A percentile compares a stretch with the other conserved stretches of the same genome.
Evolutionary conservation across 2,113 vertebrate species (phyloP).

Genomic region (Crocuta crocuta): DNA sequence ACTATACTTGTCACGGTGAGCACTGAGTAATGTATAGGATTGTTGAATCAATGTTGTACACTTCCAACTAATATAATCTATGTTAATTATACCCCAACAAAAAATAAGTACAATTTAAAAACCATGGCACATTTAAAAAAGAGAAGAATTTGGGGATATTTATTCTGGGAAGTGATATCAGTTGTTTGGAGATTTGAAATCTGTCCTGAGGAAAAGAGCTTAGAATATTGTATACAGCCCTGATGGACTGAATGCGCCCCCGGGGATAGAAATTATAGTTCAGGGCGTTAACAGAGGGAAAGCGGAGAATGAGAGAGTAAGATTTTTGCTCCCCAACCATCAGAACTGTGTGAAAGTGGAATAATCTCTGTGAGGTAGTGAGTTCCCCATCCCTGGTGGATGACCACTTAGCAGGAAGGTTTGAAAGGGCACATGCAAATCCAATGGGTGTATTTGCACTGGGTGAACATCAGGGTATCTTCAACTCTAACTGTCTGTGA

Average conservation of each 20-base stretch:
- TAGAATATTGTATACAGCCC: background rate
- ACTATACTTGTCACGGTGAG: too few species aligned
- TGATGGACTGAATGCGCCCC: background rate
- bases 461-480: background rate
- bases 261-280: background rate
- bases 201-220: background rate
- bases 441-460: background rate
- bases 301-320: background rate
- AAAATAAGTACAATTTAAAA: background rate
- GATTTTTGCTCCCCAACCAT: background rate
- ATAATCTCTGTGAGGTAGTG: background rate
- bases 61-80: background rate
- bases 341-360: background rate
- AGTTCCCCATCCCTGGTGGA: background rate
- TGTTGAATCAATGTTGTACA: too few species aligned
- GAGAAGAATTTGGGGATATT: background rate
- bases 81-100: background rate
- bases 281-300: background rate
- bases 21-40: too few species aligned
- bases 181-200: background rate
- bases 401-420: background rate
- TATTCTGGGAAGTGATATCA: background rate
- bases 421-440: background rate
- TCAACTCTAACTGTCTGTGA: background rate
- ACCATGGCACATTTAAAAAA: background rate